Evolutionary conservation across 2,888 invertebrate species (phyloP).

Genomic region (Dolomedes plantarius): DNA sequence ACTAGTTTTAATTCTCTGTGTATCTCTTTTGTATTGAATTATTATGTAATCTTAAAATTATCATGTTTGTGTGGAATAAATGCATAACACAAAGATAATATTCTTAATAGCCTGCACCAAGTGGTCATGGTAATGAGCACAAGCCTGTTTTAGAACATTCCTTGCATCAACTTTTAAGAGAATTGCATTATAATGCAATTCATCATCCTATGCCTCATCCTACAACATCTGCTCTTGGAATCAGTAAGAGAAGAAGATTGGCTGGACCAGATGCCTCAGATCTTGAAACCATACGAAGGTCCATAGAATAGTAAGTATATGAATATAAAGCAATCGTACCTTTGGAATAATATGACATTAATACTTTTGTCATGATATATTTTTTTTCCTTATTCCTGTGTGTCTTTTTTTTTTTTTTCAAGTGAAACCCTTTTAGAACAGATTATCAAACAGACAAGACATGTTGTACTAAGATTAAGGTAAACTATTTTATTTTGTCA

Average conservation of each 20-base stretch:
- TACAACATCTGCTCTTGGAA: constrained; percentile 93
- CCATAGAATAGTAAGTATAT: constrained; percentile 83
- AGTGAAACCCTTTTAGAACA: constrained; percentile 94
- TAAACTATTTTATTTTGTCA: no score
- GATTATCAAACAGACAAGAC: constrained; percentile 96
- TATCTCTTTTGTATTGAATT: no score
- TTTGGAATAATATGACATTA: no score
- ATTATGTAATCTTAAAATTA: no score
- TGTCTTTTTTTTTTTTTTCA: constrained; percentile 19
- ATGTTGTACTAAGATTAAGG: constrained; percentile 92
- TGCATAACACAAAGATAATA: no score
- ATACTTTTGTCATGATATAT: no score
- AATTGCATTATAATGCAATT: constrained; percentile 93
- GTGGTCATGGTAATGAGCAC: constrained; percentile 81
- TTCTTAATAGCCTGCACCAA: background rate
- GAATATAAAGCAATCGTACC: background rate
- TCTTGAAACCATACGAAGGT: constrained; percentile 89
- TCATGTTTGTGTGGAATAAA: no score
- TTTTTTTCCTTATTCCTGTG: no score
- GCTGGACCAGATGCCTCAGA: constrained; percentile 95
- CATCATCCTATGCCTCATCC: constrained; percentile 94
- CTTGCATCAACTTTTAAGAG: constrained; percentile 92
- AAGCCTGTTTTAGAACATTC: constrained; percentile 98
- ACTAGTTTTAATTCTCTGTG: no score
- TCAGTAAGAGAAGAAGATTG: constrained; percentile 91